phyloP scores from a whole-genome alignment of 2,113 vertebrate genomes.

The Phylloscopus trochilus region DNA sequence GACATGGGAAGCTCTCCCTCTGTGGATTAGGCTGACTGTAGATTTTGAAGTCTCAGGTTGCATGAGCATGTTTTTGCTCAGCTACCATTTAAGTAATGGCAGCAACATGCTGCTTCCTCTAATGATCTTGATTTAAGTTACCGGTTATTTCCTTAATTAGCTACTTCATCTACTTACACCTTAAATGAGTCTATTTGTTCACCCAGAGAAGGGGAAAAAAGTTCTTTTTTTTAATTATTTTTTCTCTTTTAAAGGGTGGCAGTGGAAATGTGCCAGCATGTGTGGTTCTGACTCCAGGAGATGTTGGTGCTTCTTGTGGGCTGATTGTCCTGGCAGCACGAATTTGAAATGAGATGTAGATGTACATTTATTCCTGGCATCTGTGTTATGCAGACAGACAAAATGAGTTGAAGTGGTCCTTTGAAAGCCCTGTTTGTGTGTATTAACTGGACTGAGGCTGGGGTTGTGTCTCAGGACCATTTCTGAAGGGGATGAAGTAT shows the following conservation, averaged over 20 bases:
- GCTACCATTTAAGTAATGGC: constrained; percentile 33
- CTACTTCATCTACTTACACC: constrained; percentile 41
- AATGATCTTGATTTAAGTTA: constrained; percentile 59
- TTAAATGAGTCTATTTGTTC: constrained; percentile 12
- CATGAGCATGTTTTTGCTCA: background rate
- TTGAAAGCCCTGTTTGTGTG: background rate
- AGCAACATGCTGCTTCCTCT: constrained; percentile 36
- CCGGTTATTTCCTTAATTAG: constrained; percentile 42
- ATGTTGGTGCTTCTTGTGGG: background rate
- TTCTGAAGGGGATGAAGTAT: background rate
- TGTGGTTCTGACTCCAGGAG: rapidly evolving
- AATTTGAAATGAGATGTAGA: background rate
- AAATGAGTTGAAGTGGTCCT: background rate
- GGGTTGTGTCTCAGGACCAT: background rate
- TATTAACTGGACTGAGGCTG: background rate
- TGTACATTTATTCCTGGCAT: background rate
- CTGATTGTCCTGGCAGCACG: background rate
- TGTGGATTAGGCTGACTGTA: background rate
- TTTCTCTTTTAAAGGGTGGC: background rate
- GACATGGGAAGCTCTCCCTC: background rate
- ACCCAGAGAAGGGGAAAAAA: background rate
- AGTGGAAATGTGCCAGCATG: rapidly evolving
- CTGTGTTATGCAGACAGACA: background rate
- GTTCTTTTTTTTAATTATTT: background rate
- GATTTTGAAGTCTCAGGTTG: background rate